Percentiles rank a stretch among this genome's conserved stretches.
These are phyloP conservation scores for Ips typographus DNA, from an alignment of 1,140 invertebrate species.

Conservation along the genomic window DNA sequence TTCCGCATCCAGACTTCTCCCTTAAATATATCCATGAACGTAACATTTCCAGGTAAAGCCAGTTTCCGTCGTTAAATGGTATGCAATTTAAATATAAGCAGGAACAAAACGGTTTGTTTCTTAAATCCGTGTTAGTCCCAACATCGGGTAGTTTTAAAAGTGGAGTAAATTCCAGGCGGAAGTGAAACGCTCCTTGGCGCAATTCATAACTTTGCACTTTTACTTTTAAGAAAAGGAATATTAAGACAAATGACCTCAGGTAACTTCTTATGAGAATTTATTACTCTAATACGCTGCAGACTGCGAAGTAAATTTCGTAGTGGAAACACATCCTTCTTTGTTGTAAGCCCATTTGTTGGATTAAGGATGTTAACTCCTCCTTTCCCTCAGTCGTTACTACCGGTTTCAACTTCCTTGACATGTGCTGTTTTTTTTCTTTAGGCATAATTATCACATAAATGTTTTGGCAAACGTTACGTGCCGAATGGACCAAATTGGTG, in stretches of 20 bases:
- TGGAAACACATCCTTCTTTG: constrained; percentile 36
- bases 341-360: constrained; percentile 28
- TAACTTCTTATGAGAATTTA: constrained; percentile 37
- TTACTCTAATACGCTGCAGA: constrained; percentile 36
- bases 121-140: too few species aligned
- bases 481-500: too few species aligned
- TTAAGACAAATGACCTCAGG: constrained; percentile 37
- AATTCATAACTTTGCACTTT: constrained; percentile 33
- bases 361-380: constrained; percentile 31
- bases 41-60: too few species aligned
- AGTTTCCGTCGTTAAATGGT: too few species aligned
- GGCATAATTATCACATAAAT: not conserved
- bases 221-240: constrained; percentile 28
- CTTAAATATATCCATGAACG: too few species aligned
- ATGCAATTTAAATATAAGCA: too few species aligned
- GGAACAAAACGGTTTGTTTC: not conserved
- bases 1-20: too few species aligned
- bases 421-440: not conserved
- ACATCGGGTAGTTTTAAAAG: too few species aligned
- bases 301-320: constrained; percentile 34
- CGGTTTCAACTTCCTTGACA: not conserved
- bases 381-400: not conserved
- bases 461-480: too few species aligned
- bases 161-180: not conserved
- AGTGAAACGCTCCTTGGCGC: not conserved